Base-by-base conservation (phyloP, 2,888 invertebrate genomes). In the Tromatobia lineatoria region DNA sequence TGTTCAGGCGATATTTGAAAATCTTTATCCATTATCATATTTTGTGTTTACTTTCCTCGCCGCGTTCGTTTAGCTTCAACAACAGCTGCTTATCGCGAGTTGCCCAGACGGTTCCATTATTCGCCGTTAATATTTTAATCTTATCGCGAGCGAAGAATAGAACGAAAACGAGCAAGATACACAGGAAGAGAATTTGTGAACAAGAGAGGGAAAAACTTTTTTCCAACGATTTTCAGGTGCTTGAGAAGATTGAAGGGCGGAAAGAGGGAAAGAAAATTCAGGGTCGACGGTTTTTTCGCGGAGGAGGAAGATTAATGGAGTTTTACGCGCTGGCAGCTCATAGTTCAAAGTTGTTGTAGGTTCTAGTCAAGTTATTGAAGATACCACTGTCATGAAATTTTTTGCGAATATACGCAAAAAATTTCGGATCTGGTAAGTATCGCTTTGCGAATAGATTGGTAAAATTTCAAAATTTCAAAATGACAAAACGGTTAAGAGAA, bases 251-350 rank as follows among this genome's bases (percentile, higher is more conserved):
- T 54, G 10, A 34, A 52, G 52, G 52, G 50, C 34, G 52, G 8
- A 18, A 52, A 38, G 34, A 25, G 52, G 38, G 50, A 66, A 76
- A 66, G 66, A 66, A n/a, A 18, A 70, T 54, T 70, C 70, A 70
- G 70, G 70, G 70, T 70, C 54, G 38, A 52, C 3, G 52, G 69
- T 52, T 69, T 20, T 52, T 75, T 52, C 25, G 0, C 10, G 1
- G 38, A 66, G 25, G 66, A 76, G 66, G 64, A 76, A 76, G 75
- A 76, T 66, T 76, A 76, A 76, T 66, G 50, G 75, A 54, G 38
- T 52, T 13, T 15, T 54, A 6, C 18, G 47, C 47, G 66, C n/a
- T n/a, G 66, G 34, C 11, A 66, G 54, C 52, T 75, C 25, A 52
- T 52, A 66, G 38, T 45, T 34, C 4, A 29, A 29, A 4, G 29